These are phyloP conservation scores for Drosophila watanabei DNA, from an alignment of 1,140 invertebrate genomes.

Conservation along the genomic window DNA sequence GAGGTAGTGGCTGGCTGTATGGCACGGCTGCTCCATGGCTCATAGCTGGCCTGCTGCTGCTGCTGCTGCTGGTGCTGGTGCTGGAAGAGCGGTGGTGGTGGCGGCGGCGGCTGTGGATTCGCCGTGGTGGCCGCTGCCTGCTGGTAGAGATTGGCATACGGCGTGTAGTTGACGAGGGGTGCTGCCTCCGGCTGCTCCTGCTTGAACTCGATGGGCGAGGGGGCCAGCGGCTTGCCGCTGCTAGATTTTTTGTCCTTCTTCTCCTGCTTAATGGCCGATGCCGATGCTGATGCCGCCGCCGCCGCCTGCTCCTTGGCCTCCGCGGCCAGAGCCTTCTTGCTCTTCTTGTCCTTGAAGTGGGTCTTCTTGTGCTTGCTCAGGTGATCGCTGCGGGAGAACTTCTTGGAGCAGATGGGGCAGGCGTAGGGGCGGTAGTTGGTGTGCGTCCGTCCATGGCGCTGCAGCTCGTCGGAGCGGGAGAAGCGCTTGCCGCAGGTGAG, in stretches of 20 bases:
- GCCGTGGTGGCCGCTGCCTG: conserved; percentile 27
- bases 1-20: conserved; percentile 43
- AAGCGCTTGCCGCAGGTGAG: conserved; percentile 94
- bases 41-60: conserved; percentile 20
- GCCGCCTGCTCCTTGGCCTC: conserved; percentile 73
- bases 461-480: conserved; percentile 95
- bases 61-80: conserved; percentile 22
- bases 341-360: conserved; percentile 87
- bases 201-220: conserved; percentile 64
- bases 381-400: conserved; percentile 94
- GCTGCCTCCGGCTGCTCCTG: conserved; percentile 66
- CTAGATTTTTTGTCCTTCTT: conserved; percentile 47
- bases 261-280: conserved; percentile 62
- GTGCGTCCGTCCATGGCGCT: conserved; percentile 92
- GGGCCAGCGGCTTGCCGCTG: background rate
- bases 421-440: conserved; percentile 93
- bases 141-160: conserved; percentile 77
- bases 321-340: conserved; percentile 74
- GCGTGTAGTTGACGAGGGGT: conserved; percentile 50
- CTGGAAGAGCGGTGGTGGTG: conserved; percentile 53
- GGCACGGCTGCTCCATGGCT: conserved; percentile 47
- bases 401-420: conserved; percentile 91
- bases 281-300: conserved; percentile 14
- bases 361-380: conserved; percentile 94
- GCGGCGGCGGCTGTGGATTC: conserved; percentile 35